Conservation (phyloP, 35 echinoderm and acorn worm genomes). For the Apostichopus japonicus region DNA sequence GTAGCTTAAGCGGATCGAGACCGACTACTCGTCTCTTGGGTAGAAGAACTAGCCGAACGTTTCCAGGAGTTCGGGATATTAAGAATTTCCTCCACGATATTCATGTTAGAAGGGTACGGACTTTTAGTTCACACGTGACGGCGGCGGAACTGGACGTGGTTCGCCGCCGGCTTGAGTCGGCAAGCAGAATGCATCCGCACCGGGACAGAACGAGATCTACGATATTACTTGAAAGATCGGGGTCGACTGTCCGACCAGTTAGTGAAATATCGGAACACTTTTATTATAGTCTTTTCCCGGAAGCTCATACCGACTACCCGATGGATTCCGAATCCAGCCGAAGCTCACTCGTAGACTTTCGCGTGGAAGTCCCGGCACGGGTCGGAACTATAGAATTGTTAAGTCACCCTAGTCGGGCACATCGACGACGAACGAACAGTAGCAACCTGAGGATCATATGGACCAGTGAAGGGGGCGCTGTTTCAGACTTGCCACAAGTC, state of each 20-base stretch:
- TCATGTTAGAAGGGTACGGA: constrained; percentile 71
- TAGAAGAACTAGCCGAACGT: constrained; percentile 53
- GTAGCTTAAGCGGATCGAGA: constrained; percentile 11
- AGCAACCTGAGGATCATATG: constrained; percentile 45
- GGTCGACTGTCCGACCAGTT: constrained; percentile 70
- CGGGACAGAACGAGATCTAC: constrained; percentile 77
- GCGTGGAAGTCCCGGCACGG: constrained; percentile 40
- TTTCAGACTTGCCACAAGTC: constrained; percentile 12
- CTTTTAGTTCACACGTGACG: constrained; percentile 76
- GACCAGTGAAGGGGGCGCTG: constrained; percentile 24
- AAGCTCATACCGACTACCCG: constrained; percentile 24
- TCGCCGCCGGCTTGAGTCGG: constrained; percentile 58
- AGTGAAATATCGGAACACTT: constrained; percentile 91
- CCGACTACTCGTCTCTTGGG: constrained; percentile 28
- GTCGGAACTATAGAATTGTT: constrained; percentile 39
- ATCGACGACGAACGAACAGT: constrained; percentile 24
- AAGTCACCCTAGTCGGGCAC: constrained; percentile 18
- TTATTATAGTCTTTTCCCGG: constrained; percentile 86
- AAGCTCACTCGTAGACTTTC: constrained; percentile 41
- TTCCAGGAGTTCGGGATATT: constrained; percentile 59
- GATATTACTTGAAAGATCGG: constrained; percentile 66
- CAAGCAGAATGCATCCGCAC: constrained; percentile 10
- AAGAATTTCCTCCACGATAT: constrained; percentile 78
- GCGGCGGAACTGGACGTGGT: constrained; percentile 72
- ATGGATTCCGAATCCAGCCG: constrained; percentile 21